phyloP scores from a whole-genome alignment of 1,140 invertebrate genomes.

The Drosophila mojavensis region DNA sequence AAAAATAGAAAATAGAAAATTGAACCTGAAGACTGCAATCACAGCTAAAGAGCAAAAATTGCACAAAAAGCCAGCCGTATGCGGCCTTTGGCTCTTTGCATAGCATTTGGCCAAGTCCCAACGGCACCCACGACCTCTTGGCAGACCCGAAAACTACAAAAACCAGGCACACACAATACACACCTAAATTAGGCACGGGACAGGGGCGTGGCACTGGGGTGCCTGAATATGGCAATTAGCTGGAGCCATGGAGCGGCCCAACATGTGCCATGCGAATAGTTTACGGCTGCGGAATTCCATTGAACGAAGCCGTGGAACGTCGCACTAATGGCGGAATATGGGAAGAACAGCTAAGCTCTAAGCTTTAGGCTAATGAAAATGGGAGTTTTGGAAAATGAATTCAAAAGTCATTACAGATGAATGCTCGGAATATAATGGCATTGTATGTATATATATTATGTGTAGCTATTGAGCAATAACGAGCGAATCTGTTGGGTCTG shows the following conservation, averaged over 20 bases:
- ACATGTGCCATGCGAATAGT: constrained; percentile 48
- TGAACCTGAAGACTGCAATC: constrained; percentile 35
- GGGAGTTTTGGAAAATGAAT: too few species aligned
- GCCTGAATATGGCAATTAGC: constrained; percentile 15
- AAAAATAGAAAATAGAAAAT: too few species aligned
- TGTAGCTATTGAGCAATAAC: too few species aligned
- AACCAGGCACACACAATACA: background rate
- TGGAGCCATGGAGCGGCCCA: background rate
- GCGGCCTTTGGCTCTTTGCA: constrained; percentile 5
- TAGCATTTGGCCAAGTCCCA: constrained; percentile 2
- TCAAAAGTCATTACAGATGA: too few species aligned
- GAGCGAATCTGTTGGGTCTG: too few species aligned
- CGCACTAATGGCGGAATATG: background rate
- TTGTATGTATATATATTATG: too few species aligned
- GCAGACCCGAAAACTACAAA: background rate
- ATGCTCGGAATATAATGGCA: too few species aligned
- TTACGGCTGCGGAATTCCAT: constrained; percentile 59
- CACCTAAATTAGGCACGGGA: background rate
- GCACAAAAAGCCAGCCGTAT: background rate
- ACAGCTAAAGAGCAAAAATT: constrained; percentile 23
- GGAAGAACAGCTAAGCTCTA: too few species aligned
- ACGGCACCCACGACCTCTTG: constrained; percentile 2
- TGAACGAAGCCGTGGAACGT: background rate
- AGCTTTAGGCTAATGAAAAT: too few species aligned
- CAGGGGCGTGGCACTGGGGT: background rate